Evolutionary conservation across 2,888 invertebrate genomes (phyloP).

Genomic region (Brachypalpus laphriformis): DNA sequence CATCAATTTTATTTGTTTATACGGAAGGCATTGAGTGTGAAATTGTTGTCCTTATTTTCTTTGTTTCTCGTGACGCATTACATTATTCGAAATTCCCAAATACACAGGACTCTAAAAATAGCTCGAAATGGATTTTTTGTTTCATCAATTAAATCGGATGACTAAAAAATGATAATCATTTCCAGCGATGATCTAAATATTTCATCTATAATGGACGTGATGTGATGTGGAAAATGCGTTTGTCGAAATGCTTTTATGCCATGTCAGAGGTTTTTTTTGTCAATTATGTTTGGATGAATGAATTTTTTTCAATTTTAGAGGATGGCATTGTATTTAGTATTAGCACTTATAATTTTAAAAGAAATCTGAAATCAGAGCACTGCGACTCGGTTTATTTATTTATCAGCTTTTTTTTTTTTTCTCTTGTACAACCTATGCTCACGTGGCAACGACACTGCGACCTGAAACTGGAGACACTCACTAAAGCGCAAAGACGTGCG

Average conservation of each 20-base stretch:
- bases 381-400: no score
- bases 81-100: conserved; percentile 12
- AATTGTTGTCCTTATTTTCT: conserved; percentile 11
- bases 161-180: neutral
- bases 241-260: neutral
- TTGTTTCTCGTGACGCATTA: neutral
- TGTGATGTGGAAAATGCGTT: neutral
- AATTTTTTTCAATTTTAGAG: no score
- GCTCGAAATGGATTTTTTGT: neutral
- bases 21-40: conserved; percentile 7
- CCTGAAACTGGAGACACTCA: no score
- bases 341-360: no score
- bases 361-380: no score
- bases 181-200: conserved; percentile 6
- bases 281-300: neutral
- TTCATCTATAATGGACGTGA: neutral
- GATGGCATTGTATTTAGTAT: no score
- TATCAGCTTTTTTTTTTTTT: no score
- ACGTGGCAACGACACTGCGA: no score
- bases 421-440: no score
- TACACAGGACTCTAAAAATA: neutral
- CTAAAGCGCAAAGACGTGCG: no score
- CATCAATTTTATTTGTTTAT: conserved; percentile 21
- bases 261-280: neutral
- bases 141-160: neutral